phyloP scores from a whole-genome alignment of 2,113 vertebrate species.

The Lycaon pictus region DNA sequence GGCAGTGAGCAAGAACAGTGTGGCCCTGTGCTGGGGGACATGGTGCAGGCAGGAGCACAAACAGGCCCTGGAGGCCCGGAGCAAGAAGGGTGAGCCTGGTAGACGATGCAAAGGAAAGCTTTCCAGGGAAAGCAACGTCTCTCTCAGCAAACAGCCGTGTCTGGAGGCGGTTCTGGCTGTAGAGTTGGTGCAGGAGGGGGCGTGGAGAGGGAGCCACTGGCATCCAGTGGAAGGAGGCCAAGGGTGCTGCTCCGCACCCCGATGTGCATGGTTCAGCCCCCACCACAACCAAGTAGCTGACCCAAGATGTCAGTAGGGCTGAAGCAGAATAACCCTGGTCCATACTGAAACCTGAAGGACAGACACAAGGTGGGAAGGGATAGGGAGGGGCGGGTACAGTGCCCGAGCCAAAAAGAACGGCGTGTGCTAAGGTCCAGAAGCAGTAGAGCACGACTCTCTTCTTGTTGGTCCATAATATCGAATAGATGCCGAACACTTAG shows the following conservation, averaged over 20 bases:
- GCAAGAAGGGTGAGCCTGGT: background rate
- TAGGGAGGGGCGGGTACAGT: background rate
- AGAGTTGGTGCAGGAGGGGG: rapidly evolving
- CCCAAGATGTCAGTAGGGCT: rapidly evolving
- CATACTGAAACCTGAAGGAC: background rate
- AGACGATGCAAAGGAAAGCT: background rate
- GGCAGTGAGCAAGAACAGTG: background rate
- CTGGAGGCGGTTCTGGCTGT: background rate
- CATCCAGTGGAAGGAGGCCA: background rate
- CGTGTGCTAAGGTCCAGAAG: background rate
- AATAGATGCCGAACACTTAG: background rate
- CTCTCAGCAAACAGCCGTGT: background rate
- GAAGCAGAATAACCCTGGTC: background rate
- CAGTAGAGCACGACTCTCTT: background rate
- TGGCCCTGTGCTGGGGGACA: background rate
- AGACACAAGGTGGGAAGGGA: background rate
- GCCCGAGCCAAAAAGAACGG: background rate
- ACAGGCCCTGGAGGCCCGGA: background rate
- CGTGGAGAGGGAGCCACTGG: no score
- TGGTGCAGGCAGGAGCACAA: rapidly evolving
- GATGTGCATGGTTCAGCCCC: no score
- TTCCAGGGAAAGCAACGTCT: background rate
- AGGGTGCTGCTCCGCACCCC: rapidly evolving
- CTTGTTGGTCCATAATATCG: no score
- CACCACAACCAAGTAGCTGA: background rate